Conservation (phyloP, 2,797 vertebrate species). For the Chaetophractus vellerosus region DNA sequence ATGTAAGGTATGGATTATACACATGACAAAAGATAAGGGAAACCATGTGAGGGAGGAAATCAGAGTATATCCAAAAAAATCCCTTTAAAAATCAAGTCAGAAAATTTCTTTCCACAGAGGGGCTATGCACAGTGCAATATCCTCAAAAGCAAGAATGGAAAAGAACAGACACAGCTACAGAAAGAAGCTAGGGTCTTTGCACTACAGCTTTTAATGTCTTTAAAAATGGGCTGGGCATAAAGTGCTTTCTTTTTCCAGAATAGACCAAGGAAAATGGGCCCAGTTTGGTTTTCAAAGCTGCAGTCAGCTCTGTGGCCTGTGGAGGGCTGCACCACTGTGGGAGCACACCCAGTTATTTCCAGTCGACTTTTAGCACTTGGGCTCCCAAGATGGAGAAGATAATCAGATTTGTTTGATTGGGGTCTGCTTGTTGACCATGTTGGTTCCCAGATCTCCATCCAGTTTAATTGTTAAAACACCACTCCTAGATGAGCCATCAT, state of each 20-base stretch:
- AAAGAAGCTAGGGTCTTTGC: neutral
- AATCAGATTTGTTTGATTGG: no score
- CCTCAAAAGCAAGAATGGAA: neutral
- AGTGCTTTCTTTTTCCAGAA: slow-evolving; percentile 85
- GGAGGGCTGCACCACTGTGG: slow-evolving; percentile 94
- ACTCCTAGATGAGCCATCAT: no score
- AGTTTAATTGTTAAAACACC: no score
- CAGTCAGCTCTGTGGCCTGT: slow-evolving; percentile 95
- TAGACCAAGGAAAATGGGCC: slow-evolving; percentile 92
- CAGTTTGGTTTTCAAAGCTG: slow-evolving; percentile 92
- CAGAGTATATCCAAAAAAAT: neutral
- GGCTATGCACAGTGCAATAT: neutral
- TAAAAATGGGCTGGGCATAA: slow-evolving; percentile 62
- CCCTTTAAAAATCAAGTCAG: slow-evolving; percentile 58
- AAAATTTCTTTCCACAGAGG: slow-evolving; percentile 68
- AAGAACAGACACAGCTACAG: slow-evolving; percentile 48
- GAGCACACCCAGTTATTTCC: slow-evolving; percentile 95
- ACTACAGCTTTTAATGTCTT: slow-evolving; percentile 65
- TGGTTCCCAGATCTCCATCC: no score
- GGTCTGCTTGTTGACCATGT: no score
- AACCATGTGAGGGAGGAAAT: neutral
- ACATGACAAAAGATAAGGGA: neutral
- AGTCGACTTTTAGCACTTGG: slow-evolving; percentile 97
- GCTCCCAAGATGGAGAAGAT: slow-evolving; percentile 91
- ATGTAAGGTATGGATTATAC: neutral